Evolutionary conservation across 2,888 invertebrate genomes (phyloP).

Genomic region (Apamea crenata): DNA sequence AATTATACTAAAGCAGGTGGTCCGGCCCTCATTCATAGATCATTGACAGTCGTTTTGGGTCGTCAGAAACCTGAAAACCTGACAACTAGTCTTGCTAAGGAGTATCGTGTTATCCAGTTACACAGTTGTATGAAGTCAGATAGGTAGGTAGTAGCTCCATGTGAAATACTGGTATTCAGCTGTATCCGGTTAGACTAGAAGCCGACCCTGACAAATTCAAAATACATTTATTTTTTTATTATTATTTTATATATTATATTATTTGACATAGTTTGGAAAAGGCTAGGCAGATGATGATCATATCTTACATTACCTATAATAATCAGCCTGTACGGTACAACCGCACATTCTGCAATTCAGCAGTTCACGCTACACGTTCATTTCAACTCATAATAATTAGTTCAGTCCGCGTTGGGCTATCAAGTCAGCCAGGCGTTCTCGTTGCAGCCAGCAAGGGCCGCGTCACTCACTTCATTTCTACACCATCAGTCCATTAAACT

Average conservation of each 20-base stretch:
- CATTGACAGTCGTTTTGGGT: background rate
- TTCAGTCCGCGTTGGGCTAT: no score
- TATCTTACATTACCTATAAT: background rate
- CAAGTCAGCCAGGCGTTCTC: no score
- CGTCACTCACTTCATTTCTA: no score
- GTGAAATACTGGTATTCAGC: background rate
- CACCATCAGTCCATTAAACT: no score
- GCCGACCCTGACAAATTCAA: no score
- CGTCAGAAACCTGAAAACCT: background rate
- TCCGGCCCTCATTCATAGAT: background rate
- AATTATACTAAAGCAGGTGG: background rate
- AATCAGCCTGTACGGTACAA: no score
- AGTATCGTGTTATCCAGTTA: background rate
- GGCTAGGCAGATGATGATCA: background rate
- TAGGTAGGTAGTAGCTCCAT: background rate
- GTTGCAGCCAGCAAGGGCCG: no score
- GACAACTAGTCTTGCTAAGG: background rate
- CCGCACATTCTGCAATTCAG: no score
- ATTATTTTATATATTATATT: no score
- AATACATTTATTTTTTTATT: no score
- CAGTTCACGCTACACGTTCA: no score
- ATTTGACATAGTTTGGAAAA: background rate
- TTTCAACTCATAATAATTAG: no score
- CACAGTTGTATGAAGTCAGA: background rate
- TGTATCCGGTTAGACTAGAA: background rate